Percentiles rank a stretch among this genome's conserved stretches.
Conservation (phyloP, 1,140 invertebrate species). For the Gerris buenoi region DNA sequence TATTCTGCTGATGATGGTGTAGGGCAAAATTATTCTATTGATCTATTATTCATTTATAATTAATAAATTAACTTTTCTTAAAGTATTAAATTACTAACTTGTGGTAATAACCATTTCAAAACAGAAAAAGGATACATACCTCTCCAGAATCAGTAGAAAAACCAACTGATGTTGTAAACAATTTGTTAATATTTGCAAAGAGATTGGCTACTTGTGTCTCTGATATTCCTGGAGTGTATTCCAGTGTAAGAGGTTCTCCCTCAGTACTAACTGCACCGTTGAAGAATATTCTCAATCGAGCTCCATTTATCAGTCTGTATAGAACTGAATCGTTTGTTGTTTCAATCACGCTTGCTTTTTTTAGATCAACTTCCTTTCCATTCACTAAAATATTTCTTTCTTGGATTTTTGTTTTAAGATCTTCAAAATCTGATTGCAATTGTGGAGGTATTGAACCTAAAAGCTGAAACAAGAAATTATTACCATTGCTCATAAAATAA, state of each 20-base stretch:
- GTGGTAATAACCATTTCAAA: no score
- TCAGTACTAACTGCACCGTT: background rate
- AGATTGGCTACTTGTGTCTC: background rate
- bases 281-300: background rate
- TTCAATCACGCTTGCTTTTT: background rate
- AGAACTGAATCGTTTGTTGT: background rate
- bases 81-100: no score
- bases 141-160: background rate
- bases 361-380: background rate
- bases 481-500: no score
- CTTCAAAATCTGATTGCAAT: background rate
- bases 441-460: background rate
- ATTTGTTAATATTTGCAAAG: background rate
- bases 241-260: background rate
- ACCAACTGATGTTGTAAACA: background rate
- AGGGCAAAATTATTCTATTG: no score
- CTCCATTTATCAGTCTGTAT: background rate
- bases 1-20: no score
- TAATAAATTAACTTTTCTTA: no score
- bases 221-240: background rate
- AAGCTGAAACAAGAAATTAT: background rate
- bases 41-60: no score
- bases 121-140: no score
- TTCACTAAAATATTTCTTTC: background rate
- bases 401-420: background rate